Base-by-base conservation (phyloP, 2,797 vertebrate species). In the Siniperca undulata region DNA sequence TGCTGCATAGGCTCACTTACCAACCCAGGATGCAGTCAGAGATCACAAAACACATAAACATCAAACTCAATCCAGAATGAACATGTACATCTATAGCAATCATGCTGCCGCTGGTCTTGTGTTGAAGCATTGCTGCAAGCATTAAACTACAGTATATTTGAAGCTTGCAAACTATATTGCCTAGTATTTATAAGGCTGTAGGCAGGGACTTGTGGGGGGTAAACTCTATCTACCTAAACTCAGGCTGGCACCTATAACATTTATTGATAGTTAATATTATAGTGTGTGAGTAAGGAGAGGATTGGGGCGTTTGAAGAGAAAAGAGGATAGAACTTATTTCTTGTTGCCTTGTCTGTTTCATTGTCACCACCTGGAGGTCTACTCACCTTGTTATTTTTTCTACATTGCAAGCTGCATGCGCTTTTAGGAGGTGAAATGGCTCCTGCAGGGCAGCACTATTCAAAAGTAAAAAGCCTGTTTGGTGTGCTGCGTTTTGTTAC, bases 401-500 rank as follows among this genome's bases (percentile, higher is more conserved):
- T 75, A 60, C 50, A 69, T 20, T 85, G 72, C 77, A 84, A 87
- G 80, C 70, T 78, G 80, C 52, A 19, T 59, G 74, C 77, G 74
- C 77, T 74, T 81, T 52, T 13, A 67, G 55, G 58, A 52, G 52
- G 55, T 81, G 70, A 74, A 80, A 85, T 58, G 64, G 50, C 76
- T 85, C 53, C 72, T 56, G 70, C n/a, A 17, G 48, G 27, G 70
- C 68, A 79, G 71, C 74, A 74, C 82, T 87, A 88, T 38, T 66
- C 10, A 34, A 70, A 74, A 44, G 58, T 52, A 62, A 65, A 48
- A 79, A 88, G 86, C 71, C 81, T 76, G 64, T 79, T 72, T 27
- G 48, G 22, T 40, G 61, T 16, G 61, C 79, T 78, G 77, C 9
- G 0, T 80, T 75, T 55, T 75, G 65, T 91, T 87, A 89, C 84